A percentile compares a stretch with the other conserved stretches of the same genome.
Conservation (phyloP, 2,113 vertebrate species). For the Sus scrofa region T2T-Sscrofa CM000818.6:62012001-62012500, state of each 20-base stretch:
- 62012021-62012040: not conserved
- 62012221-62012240: too few species aligned
- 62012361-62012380: not conserved
- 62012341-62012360: not conserved
- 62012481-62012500: not conserved
- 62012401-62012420: not conserved
- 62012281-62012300: not conserved
- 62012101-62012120: too few species aligned
- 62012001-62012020: not conserved
- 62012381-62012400: not conserved
- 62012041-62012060: too few species aligned
- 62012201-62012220: too few species aligned
- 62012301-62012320: not conserved
- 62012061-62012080: too few species aligned
- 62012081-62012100: too few species aligned
- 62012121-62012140: too few species aligned
- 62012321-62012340: not conserved
- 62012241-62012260: too few species aligned
- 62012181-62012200: too few species aligned
- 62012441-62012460: not conserved
- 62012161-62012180: too few species aligned
- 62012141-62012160: too few species aligned
- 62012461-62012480: not conserved
- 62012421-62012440: constrained; percentile 30
- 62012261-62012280: too few species aligned